A percentile compares a stretch with the other conserved stretches of the same genome.
Evolutionary conservation across 1,140 invertebrate genomes (phyloP).

Genomic region (Trichoplusia ni): DNA sequence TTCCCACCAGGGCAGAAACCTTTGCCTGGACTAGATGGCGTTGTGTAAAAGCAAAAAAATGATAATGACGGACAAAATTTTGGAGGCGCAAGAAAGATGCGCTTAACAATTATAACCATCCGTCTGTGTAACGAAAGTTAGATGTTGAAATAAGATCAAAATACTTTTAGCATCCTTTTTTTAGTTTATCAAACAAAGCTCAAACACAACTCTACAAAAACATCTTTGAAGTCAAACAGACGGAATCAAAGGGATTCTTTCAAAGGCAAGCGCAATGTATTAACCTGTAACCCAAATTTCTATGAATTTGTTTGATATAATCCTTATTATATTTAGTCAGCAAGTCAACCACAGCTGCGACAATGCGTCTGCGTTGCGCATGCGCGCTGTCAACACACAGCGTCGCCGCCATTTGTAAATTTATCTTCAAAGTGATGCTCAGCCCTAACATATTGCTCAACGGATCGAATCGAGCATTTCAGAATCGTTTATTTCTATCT

Average conservation of each 20-base stretch:
- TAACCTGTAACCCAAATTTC: slow-evolving; percentile 34
- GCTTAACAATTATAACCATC: too few relatives aligned
- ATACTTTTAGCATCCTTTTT: background rate
- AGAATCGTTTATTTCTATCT: slow-evolving; percentile 53
- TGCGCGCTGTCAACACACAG: slow-evolving; percentile 47
- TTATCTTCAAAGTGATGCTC: slow-evolving; percentile 65
- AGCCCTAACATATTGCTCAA: slow-evolving; percentile 55
- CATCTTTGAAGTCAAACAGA: slow-evolving; percentile 9
- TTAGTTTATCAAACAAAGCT: background rate
- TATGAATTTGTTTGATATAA: slow-evolving; percentile 39
- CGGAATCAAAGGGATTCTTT: background rate
- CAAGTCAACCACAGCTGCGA: slow-evolving; percentile 54
- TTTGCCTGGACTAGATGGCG: too few relatives aligned
- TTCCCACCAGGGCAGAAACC: too few relatives aligned
- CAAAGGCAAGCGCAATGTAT: slow-evolving; percentile 1
- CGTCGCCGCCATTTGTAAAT: slow-evolving; percentile 64
- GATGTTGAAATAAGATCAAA: background rate
- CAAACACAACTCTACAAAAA: background rate
- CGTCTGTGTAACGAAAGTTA: too few relatives aligned
- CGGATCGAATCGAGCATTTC: slow-evolving; percentile 54
- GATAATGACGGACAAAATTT: too few relatives aligned
- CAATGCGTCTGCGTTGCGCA: slow-evolving; percentile 52
- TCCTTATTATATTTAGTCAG: slow-evolving; percentile 48
- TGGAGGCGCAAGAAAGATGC: too few relatives aligned
- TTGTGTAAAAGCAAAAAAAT: too few relatives aligned